Evolutionary conservation across 2,113 vertebrate species (phyloP), one percentile per base, ranked within the genome.

Genomic region (Eudyptes chrysolophus): DNA sequence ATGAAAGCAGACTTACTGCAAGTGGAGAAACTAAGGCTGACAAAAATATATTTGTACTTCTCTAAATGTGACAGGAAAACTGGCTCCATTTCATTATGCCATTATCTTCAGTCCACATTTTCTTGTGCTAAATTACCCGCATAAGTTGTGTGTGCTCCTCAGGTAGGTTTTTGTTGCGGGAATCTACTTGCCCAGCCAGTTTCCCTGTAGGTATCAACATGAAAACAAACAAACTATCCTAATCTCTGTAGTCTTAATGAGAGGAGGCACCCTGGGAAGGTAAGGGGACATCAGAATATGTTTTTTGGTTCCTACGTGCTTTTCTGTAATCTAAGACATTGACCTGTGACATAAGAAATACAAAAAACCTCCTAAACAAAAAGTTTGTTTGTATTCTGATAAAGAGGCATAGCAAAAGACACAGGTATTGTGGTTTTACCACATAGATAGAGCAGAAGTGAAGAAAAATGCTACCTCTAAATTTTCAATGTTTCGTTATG

Each of bases 261-360:
- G n/a, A 34, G 62, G 76, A 55, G 29, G 15, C 13, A 38, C 11
- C 6, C 9, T 26, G 15, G 15, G 38, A 78, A 70, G 51, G 29
- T 9, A 44, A 76, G 11, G 16, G 40, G 16, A 44, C 4, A 21
- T 44, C 7, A 51, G 24, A 88, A 34, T 25, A 7, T 0, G 0
- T 0, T 10, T 40, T 71, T 69, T 64, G 0, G 2, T 78, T 81
- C 27, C 27, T 29, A 0, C 74, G 40, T 71, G 60, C 13, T 78
- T 65, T 84, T 86, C 42, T 94, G 7, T 79, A 72, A 48, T 36
- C 36, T 32, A 49, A 81, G 46, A 57, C 30, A 40, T 0, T 77
- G 61, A 58, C 22, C 57, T 66, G 17, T 62, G 52, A 6, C 4
- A 11, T 12, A 25, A 75, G 7, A 77, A 89, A 93, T 38, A 32